Conservation (phyloP, 2,888 invertebrate species). For the Nomada ferruginata region DNA sequence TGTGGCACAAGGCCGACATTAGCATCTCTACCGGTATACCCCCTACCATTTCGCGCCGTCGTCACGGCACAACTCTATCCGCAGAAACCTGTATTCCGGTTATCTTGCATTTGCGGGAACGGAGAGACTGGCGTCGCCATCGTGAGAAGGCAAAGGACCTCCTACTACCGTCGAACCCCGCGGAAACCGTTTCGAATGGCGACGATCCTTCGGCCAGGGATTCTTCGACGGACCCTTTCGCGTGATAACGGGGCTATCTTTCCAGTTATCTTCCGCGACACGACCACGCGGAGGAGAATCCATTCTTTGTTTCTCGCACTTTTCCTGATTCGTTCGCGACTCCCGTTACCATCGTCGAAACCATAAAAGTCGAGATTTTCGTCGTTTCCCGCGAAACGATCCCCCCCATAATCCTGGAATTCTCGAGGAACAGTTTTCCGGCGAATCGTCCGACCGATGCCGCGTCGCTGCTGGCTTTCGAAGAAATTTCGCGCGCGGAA, state of each 20-base stretch:
- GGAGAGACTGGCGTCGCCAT: slow-evolving; percentile 62
- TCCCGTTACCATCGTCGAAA: slow-evolving; percentile 24
- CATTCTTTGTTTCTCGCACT: slow-evolving; percentile 49
- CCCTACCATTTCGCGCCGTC: slow-evolving; percentile 77
- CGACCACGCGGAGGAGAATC: slow-evolving; percentile 23
- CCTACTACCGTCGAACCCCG: slow-evolving; percentile 46
- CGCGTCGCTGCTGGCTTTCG: slow-evolving; percentile 9
- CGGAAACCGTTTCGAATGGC: slow-evolving; percentile 60
- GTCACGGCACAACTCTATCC: slow-evolving; percentile 80
- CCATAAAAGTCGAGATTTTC: slow-evolving; percentile 37
- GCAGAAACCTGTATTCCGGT: slow-evolving; percentile 81
- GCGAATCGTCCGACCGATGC: neutral
- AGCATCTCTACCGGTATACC: slow-evolving; percentile 84
- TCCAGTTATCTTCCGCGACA: slow-evolving; percentile 40
- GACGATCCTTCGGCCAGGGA: slow-evolving; percentile 39
- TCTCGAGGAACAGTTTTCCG: neutral
- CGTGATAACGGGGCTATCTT: slow-evolving; percentile 53
- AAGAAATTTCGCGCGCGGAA: slow-evolving; percentile 49
- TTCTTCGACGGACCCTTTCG: slow-evolving; percentile 43
- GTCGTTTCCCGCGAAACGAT: neutral
- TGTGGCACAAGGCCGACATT: slow-evolving; percentile 84
- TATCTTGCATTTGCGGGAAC: slow-evolving; percentile 75
- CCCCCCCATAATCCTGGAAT: neutral
- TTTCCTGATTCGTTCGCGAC: slow-evolving; percentile 26
- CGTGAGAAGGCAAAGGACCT: slow-evolving; percentile 69